Conservation (phyloP, 2,113 vertebrate species). For the Oxygymnocypris stewartii region DNA sequence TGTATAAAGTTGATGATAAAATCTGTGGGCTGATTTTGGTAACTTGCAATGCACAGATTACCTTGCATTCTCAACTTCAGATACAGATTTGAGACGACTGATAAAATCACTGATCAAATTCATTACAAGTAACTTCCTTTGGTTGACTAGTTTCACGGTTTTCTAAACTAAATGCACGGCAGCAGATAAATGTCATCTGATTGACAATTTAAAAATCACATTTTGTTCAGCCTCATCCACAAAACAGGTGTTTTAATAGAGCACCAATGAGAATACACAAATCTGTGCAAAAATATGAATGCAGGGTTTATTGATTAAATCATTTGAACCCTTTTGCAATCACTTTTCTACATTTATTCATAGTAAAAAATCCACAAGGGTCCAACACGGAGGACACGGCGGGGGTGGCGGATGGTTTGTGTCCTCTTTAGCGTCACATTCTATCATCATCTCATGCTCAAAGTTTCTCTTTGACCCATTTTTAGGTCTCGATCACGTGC, state of each 20-base stretch:
- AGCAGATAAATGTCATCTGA: background rate
- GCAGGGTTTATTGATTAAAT: constrained; percentile 68
- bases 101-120: background rate
- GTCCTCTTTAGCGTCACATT: constrained; percentile 43
- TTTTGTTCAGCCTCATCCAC: background rate
- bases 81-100: background rate
- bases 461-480: constrained; percentile 49
- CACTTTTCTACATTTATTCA: constrained; percentile 66
- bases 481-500: constrained; percentile 77
- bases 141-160: background rate
- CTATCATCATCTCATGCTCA: constrained; percentile 21
- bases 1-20: background rate
- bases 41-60: background rate
- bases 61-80: background rate
- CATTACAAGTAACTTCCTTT: background rate
- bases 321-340: constrained; percentile 56
- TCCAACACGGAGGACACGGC: constrained; percentile 59
- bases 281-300: constrained; percentile 59
- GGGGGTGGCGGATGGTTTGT: constrained; percentile 57
- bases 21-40: background rate
- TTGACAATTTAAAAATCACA: background rate
- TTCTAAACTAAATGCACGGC: background rate
- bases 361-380: constrained; percentile 75
- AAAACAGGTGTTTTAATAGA: background rate
- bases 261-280: constrained; percentile 24